These are phyloP conservation scores for Pantelozetes paolii DNA, from an alignment of 2,888 invertebrate species.

Conservation along the genomic window DNA sequence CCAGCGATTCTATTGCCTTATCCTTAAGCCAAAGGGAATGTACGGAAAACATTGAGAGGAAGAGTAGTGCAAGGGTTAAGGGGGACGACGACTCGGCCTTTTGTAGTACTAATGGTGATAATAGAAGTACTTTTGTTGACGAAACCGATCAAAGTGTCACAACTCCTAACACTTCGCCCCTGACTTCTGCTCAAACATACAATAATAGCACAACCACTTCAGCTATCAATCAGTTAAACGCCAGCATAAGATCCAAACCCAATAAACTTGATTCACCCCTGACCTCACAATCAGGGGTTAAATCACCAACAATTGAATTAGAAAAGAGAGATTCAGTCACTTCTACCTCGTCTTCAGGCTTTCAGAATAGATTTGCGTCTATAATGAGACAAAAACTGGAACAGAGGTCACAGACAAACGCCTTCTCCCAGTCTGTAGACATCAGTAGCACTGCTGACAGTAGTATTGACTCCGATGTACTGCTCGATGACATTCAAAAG, in stretches of 20 bases:
- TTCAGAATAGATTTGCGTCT: slow-evolving; percentile 41
- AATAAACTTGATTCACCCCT: slow-evolving; percentile 11
- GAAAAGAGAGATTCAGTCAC: slow-evolving; percentile 39
- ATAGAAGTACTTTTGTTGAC: slow-evolving; percentile 22
- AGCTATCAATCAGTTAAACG: not conserved
- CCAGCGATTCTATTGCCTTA: slow-evolving; percentile 44
- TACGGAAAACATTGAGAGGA: slow-evolving; percentile 8
- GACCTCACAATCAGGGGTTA: too few relatives aligned
- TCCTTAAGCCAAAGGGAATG: slow-evolving; percentile 25
- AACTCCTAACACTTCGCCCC: slow-evolving; percentile 29
- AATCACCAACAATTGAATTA: not conserved
- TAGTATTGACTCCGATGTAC: slow-evolving; percentile 20
- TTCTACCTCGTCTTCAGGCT: slow-evolving; percentile 31
- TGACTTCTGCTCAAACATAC: slow-evolving; percentile 4
- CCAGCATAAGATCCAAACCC: too few relatives aligned
- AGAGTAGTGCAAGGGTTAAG: not conserved
- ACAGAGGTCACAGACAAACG: slow-evolving; percentile 34
- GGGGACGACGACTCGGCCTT: slow-evolving; percentile 34
- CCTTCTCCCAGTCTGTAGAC: slow-evolving; percentile 16
- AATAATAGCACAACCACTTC: not conserved
- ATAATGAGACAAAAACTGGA: slow-evolving; percentile 42
- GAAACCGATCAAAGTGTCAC: slow-evolving; percentile 36
- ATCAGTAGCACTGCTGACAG: slow-evolving; percentile 18
- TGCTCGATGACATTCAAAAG: slow-evolving; percentile 6
- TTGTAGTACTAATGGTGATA: slow-evolving; percentile 38